These are phyloP conservation scores for Drosophila punjabiensis DNA, from an alignment of 1,140 invertebrate species.

Conservation along the genomic window DNA sequence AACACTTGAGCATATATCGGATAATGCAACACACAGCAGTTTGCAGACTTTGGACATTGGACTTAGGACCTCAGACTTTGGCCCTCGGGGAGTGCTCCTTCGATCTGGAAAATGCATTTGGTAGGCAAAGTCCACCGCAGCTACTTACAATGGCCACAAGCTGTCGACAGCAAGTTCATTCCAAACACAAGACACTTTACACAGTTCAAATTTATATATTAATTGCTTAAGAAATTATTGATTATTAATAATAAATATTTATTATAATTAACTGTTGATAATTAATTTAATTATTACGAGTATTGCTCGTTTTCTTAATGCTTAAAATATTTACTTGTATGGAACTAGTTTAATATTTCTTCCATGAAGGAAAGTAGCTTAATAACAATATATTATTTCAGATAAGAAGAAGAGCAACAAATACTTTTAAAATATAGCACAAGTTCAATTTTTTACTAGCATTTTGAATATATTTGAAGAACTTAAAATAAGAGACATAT, in stretches of 20 bases:
- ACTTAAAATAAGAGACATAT: background rate
- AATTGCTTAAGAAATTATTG: background rate
- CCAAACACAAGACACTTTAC: background rate
- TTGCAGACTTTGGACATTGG: constrained; percentile 1
- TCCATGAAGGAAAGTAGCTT: background rate
- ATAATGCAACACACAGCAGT: constrained; percentile 24
- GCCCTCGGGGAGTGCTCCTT: background rate
- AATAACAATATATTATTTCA: background rate
- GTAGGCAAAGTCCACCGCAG: constrained; percentile 26
- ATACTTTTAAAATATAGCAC: background rate
- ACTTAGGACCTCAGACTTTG: too few relatives aligned
- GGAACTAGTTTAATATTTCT: background rate
- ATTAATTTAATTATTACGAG: background rate
- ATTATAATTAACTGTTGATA: too few relatives aligned
- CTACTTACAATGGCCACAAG: constrained; percentile 62
- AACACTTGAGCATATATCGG: constrained; percentile 23
- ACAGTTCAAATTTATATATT: background rate
- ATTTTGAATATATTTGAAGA: too few relatives aligned
- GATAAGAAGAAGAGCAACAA: background rate
- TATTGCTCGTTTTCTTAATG: background rate
- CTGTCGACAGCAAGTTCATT: constrained; percentile 61
- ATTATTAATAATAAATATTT: background rate
- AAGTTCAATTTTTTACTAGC: too few relatives aligned
- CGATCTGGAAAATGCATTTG: constrained; percentile 37
- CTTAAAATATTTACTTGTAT: background rate